Evolutionary conservation across 1,140 invertebrate species (phyloP), one percentile per base, ranked within the genome.

Genomic region (Orchestia grillus): DNA sequence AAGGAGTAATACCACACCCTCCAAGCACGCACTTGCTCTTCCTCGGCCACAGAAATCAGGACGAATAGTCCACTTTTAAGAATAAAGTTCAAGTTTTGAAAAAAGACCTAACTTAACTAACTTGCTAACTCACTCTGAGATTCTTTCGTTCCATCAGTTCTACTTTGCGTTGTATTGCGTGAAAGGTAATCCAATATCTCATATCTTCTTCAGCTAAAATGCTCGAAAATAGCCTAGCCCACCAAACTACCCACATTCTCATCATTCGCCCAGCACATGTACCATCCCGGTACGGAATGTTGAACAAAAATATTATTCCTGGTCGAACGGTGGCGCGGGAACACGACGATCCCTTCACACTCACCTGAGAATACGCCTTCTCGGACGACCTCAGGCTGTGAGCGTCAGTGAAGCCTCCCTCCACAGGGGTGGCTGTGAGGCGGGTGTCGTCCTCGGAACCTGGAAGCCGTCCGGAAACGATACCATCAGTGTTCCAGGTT

Each of bases 301-400:
- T 19, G 47, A 53, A 53, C 19, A 53, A 53, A 53, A n/a, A 53
- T 19, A 53, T 19, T 6, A 8, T 53, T 53, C 47, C 47, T 53
- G 6, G 47, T n/a, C n/a, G n/a, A n/a, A n/a, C n/a, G n/a, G n/a
- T n/a, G n/a, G n/a, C n/a, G n/a, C n/a, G n/a, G n/a, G n/a, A n/a
- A n/a, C n/a, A n/a, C n/a, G n/a, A n/a, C n/a, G n/a, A n/a, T n/a
- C n/a, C n/a, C n/a, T n/a, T n/a, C n/a, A n/a, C n/a, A n/a, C 92
- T 94, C 40, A 47, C 92, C 92, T 94, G 92, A 6, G 92, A 44
- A 45, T 94, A 94, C 36, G 43, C 36, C 44, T 94, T 94, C 11
- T 94, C 92, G 11, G 92, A 94, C 43, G 92, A 44, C 92, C 44
- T 94, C 36, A 94, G 15, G 92, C 92, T 94, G 11, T 94, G 92